A percentile compares a stretch with the other conserved stretches of the same genome.
Conservation (phyloP, 2,113 vertebrate species). For the Condylura cristata region DNA sequence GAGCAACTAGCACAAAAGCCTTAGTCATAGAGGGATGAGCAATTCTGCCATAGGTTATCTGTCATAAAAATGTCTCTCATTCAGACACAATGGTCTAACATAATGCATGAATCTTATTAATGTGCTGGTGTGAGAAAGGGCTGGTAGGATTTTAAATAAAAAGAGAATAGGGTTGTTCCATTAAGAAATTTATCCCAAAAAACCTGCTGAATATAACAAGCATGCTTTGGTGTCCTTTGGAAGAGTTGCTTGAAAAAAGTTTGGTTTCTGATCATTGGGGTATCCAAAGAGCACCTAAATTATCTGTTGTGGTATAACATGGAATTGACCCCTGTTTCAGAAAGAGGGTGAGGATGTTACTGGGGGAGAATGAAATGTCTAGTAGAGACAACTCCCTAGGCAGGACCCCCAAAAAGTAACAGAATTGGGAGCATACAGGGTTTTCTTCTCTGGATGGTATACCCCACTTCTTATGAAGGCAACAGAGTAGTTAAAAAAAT, state of each 20-base stretch:
- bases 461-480: neutral
- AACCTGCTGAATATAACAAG: neutral
- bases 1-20: neutral
- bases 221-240: neutral
- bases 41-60: neutral
- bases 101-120: neutral
- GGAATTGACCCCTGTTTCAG: neutral
- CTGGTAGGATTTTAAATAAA: constrained; percentile 29
- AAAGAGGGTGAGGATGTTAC: neutral
- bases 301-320: neutral
- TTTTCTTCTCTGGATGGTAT: neutral
- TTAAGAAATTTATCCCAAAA: neutral
- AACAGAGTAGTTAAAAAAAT: neutral
- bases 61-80: neutral
- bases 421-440: neutral
- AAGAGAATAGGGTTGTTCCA: neutral
- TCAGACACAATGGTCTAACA: neutral
- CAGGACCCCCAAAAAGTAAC: neutral
- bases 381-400: neutral
- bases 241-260: neutral
- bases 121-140: neutral
- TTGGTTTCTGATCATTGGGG: neutral
- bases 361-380: neutral
- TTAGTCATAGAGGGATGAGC: constrained; percentile 31
- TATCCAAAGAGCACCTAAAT: neutral